Evolutionary conservation across 2,888 invertebrate species (phyloP), one percentile per base, ranked within the genome.

Genomic region (Aleiodes testaceus): DNA sequence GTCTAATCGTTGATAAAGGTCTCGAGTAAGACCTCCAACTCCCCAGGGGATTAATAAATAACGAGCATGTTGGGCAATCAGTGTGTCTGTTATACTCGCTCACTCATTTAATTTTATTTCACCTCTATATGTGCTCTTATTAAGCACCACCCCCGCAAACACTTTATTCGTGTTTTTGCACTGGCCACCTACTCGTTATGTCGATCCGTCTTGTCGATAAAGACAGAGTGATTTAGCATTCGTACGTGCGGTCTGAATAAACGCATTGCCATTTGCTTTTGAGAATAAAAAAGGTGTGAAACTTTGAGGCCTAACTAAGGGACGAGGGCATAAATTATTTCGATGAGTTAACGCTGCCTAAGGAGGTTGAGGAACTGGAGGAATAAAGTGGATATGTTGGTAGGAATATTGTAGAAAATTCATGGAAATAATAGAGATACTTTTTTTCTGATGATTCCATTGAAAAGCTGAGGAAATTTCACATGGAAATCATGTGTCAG

Each of bases 161-260:
- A 59, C 59, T 59, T 66, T 70, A 64, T 66, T 61, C 44, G 44
- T 61, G 44, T 45, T 49, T 61, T 47, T 44, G 59, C 26, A 55
- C 49, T 22, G 68, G 49, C 72, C 66, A 77, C 74, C 77, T 77
- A 74, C 74, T 77, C 76, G 77, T 77, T 77, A 77, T 70, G 72
- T 76, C 77, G 77, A 76, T 77, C 67, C 73, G 68, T 61, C 72
- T 73, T 66, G 65, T 70, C 74, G 77, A 77, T 77, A 77, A 74
- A 73, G 75, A 70, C 71, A 22, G 64, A 42, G 72, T 77, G 77
- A 77, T 77, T 77, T 75, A 77, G 77, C 72, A 73, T 75, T 74
- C 72, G 70, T 74, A 73, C 77, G 74, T 73, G 74, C 69, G 64
- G 69, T 65, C 70, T 52, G 52, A 69, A 65, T 66, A 68, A 74